Evolutionary conservation across 2,888 invertebrate genomes (phyloP), one percentile per base, ranked within the genome.

Genomic region (Aquatica leii): DNA sequence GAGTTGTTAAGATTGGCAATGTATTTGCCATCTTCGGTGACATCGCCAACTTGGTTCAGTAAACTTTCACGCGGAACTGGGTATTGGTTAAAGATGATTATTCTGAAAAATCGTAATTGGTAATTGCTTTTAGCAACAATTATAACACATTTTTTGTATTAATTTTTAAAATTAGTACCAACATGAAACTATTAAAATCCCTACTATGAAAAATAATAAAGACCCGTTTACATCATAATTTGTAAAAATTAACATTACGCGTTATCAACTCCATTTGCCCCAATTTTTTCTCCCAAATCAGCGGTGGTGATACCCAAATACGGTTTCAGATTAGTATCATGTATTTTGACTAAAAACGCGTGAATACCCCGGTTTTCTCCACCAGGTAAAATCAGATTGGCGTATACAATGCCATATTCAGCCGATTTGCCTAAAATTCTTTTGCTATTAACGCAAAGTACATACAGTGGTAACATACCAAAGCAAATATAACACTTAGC

Each of bases 261-360:
- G 83, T 98, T 98, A 79, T 98, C 98, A 43, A 97, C 82, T 1
- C 95, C 97, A 80, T 97, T 95, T 5, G 95, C 84, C 0, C 94
- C 97, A 40, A 94, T 84, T 82, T 98, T 98, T 79, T 93, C 92
- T 0, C 98, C 97, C 83, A 97, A 87, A 78, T 98, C 97, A 0
- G 96, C 97, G 0, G 97, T 91, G 0, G 86, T 87, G 0, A 98
- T 87, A 0, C 96, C 95, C 0, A 93, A 89, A 75, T 84, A 87
- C 0, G 94, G 87, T 54, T 86, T 76, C 74, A 93, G 78, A 0
- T 86, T 82, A 0, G 89, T 87, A 80, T 94, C 90, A 1, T 95
- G 84, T 63, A 98, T 86, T 0, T 93, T 95, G 11, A 94, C 93
- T 12, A 97, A 83, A 77, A 98, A 98, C 0, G 90, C 85, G 79